Evolutionary conservation across 2,888 invertebrate genomes (phyloP), one percentile per base, ranked within the genome.

Genomic region (Copidosoma aretas): DNA sequence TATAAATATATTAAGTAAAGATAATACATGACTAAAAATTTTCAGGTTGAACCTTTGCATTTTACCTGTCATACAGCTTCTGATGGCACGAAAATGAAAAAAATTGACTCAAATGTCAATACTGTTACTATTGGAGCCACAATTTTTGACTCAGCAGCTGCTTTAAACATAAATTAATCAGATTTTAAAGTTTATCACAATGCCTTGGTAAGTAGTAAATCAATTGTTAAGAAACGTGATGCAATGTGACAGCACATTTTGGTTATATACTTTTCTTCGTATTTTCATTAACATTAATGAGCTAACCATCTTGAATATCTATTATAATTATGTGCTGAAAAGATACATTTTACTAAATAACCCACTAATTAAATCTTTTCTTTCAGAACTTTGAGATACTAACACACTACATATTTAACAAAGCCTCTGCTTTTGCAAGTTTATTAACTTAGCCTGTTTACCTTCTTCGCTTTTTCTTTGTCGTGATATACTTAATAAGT

Each of bases 21-120:
- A n/a, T n/a, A n/a, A 32, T 32, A 32, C 3, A 32, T 24, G 17
- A 57, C 32, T 51, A 15, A 12, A 17, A 51, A 22, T 8, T 25
- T 19, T 62, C n/a, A 15, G 94, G 95, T 0, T 94, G 94, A n/a
- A 82, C 95, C 96, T 1, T 86, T 97, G 52, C 94, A 95, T 84
- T 96, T 95, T 78, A 90, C 89, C 17, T 95, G 95, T 80, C 91
- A 93, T 77, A 89, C 92, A 60, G 93, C 95, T 4, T 95, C 95
- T 54, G 96, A 96, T 81, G 95, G 95, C 32, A 95, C 95, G 53
- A 90, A 93, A 80, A 89, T 97, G 80, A 95, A 96, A 85, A 86
- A 91, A 84, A 86, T 89, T 80, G 87, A 89, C 84, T 75, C 88
- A 25, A 77, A 75, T 15, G 72, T 76, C 49, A 81, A 71, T 64